Base-by-base conservation (phyloP, 2,888 invertebrate species). In the Drosophila melanosoma region DNA sequence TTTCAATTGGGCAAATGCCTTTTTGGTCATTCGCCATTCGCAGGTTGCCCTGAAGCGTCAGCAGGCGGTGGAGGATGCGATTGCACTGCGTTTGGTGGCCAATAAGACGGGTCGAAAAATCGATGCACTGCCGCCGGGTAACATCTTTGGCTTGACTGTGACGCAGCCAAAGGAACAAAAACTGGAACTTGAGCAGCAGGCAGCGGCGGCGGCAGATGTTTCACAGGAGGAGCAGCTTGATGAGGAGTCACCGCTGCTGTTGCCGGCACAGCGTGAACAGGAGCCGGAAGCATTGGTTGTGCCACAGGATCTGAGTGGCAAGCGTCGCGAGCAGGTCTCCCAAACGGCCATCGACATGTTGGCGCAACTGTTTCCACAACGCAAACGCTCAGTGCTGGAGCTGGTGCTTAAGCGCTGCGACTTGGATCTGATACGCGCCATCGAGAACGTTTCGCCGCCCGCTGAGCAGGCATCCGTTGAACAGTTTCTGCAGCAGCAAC, bases 1-100 rank as follows among this genome's bases (percentile, higher is more conserved):
- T 90, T 87, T 91, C 90, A 83, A 90, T 89, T 90, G 82, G 72
- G 36, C 38, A 20, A 57, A 56, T 56, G 56, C 56, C 72, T 54
- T 62, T 42, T 56, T 56, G 56, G 36, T 36, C 26, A 12, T 26
- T 48, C 32, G 15, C 33, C 52, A 23, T 23, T 33, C 12, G 58
- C 83, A 98, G 97, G 98, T 99, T 32, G 99, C 99, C 4, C 93
- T 99, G 66, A 99, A 99, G 94, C 94, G 99, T 17, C 98, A 99
- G 92, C 99, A 99, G 94, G 99, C 99, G 0, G 98, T 98, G 0
- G 99, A 99, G 94, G 99, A 99, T 92, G 98, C 98, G 64, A 98
- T 99, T 81, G 99, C 99, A 0, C 94, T 99, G 67, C 97, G 98
- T 61, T 94, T 99, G 88, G 96, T 98, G 23, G 96, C 97, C n/a